Evolutionary conservation across 2,888 invertebrate genomes (phyloP).

Genomic region (Fragum sueziense): DNA sequence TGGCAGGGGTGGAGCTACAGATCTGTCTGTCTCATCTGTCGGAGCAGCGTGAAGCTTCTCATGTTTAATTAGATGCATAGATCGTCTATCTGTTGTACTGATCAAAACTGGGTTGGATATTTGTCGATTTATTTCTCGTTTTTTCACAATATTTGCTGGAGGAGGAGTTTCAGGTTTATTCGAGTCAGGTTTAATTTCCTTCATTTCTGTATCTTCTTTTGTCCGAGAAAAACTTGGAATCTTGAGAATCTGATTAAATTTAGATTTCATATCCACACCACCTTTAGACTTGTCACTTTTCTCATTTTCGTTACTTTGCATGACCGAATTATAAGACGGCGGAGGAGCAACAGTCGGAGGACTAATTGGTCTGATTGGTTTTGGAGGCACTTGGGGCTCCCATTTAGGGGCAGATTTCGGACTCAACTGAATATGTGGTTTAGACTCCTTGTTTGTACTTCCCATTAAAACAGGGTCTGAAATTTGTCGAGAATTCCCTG

Average conservation of each 20-base stretch:
- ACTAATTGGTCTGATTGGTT: conserved; percentile 43
- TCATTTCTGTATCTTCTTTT: conserved; percentile 11
- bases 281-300: conserved; percentile 12
- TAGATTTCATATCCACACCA: conserved; percentile 41
- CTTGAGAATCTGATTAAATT: conserved; percentile 51
- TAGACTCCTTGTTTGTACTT: conserved; percentile 63
- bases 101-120: conserved; percentile 75
- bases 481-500: conserved; percentile 35
- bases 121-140: conserved; percentile 70
- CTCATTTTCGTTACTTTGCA: not conserved
- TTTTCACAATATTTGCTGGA: conserved; percentile 61
- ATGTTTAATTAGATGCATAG: conserved; percentile 67
- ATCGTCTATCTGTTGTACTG: conserved; percentile 76
- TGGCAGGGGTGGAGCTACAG: conserved; percentile 55
- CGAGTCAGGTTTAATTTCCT: conserved; percentile 27
- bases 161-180: conserved; percentile 30
- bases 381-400: conserved; percentile 36
- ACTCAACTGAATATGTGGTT: conserved; percentile 55
- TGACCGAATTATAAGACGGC: not conserved
- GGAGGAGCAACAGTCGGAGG: conserved; percentile 13
- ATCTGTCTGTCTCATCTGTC: conserved; percentile 12
- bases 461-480: conserved; percentile 64
- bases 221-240: conserved; percentile 48
- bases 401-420: conserved; percentile 41
- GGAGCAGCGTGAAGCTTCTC: conserved; percentile 44